Conservation (phyloP, 2,113 vertebrate species). For the Trichechus manatus region DNA sequence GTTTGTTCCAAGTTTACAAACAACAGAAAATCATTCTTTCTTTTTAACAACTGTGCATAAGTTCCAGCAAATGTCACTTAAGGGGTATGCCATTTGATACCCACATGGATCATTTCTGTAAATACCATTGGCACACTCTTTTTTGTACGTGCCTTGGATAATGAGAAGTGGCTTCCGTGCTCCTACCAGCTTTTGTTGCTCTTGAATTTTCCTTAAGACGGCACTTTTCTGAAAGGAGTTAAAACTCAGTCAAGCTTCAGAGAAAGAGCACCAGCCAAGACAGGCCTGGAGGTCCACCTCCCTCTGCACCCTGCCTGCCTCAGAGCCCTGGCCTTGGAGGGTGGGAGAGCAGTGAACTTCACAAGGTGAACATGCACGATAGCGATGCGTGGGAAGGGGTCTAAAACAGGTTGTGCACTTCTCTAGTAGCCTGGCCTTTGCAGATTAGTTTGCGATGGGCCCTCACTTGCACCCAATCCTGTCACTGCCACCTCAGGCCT, state of each 20-base stretch:
- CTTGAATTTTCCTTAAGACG: conserved; percentile 70
- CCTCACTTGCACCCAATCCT: neutral
- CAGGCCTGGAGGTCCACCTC: neutral
- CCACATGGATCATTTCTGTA: too few relatives aligned
- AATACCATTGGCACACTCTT: too few relatives aligned
- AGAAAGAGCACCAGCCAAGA: neutral
- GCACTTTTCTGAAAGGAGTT: conserved; percentile 72
- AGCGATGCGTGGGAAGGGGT: neutral
- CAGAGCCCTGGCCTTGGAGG: neutral
- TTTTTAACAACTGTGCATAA: too few relatives aligned
- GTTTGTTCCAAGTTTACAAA: too few relatives aligned
- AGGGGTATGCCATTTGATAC: too few relatives aligned
- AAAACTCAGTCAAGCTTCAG: conserved; percentile 71
- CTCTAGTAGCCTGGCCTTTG: neutral
- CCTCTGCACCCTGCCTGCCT: neutral
- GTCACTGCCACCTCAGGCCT: neutral
- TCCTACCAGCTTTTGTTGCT: neutral
- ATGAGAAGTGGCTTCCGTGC: too few relatives aligned
- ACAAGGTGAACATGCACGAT: neutral
- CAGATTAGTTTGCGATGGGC: neutral
- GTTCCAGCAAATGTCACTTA: too few relatives aligned
- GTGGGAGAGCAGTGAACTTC: neutral
- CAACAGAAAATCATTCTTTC: too few relatives aligned
- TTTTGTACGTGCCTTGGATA: too few relatives aligned
- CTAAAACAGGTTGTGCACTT: neutral